These are phyloP conservation scores for Lobophora halterata DNA, from an alignment of 2,888 invertebrate species.

Conservation along the genomic window DNA sequence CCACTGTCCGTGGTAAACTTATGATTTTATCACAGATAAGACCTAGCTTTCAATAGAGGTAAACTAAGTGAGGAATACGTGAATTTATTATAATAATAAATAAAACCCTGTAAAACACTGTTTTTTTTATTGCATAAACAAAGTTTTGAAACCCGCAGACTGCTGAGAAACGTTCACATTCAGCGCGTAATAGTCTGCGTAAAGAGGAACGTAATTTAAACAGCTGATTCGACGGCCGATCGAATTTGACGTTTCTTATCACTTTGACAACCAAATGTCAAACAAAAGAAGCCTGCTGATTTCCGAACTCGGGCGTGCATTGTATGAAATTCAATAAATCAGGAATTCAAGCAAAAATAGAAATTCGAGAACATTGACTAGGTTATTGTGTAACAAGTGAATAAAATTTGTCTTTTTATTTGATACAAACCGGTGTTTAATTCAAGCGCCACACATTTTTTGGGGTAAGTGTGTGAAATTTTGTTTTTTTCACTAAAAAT, in stretches of 20 bases:
- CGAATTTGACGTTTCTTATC: constrained; percentile 20
- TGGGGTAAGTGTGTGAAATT: constrained; percentile 48
- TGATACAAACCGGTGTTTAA: constrained; percentile 32
- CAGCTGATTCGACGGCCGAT: constrained; percentile 8
- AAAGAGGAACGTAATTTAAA: constrained; percentile 20
- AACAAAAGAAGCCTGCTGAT: constrained; percentile 47
- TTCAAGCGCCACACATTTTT: constrained; percentile 38
- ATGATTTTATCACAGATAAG: too few relatives aligned
- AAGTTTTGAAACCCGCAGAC: too few relatives aligned
- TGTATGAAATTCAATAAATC: constrained; percentile 9
- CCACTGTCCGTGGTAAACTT: constrained; percentile 47
- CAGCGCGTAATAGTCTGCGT: too few relatives aligned
- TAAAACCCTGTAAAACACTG: too few relatives aligned
- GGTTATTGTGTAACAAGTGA: constrained; percentile 30
- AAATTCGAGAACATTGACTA: constrained; percentile 4
- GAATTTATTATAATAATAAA: too few relatives aligned
- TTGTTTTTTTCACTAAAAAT: constrained; percentile 24
- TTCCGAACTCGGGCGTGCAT: constrained; percentile 49
- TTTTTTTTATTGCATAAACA: too few relatives aligned
- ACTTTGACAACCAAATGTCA: constrained; percentile 20
- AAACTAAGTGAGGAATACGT: too few relatives aligned
- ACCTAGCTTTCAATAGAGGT: too few relatives aligned
- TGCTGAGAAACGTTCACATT: too few relatives aligned
- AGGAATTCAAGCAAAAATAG: constrained; percentile 2
- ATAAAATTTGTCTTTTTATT: constrained; percentile 31